Percentiles rank a stretch among this genome's conserved stretches.
Evolutionary conservation across 2,797 vertebrate species (phyloP).

Genomic region (Oreochromis grahami): DNA sequence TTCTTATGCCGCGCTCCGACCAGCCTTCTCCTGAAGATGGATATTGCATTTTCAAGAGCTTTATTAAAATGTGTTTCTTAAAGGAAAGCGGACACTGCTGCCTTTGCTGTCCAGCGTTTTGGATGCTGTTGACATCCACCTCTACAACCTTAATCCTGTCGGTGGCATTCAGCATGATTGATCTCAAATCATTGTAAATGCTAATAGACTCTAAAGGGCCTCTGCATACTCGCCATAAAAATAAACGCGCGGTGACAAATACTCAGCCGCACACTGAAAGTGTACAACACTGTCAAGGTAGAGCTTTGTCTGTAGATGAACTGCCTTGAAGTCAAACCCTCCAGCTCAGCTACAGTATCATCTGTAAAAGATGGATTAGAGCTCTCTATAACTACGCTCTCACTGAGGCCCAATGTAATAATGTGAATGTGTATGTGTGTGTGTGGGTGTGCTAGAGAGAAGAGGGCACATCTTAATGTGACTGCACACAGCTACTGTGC

Average conservation of each 20-base stretch:
- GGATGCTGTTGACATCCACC: conserved; percentile 55
- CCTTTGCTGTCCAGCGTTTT: conserved; percentile 43
- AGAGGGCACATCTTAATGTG: conserved; percentile 17
- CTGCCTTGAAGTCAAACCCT: conserved; percentile 38
- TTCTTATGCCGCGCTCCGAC: not conserved
- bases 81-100: conserved; percentile 30
- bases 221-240: not conserved
- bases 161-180: conserved; percentile 54
- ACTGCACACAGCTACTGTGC: conserved; percentile 13
- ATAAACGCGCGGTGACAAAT: not conserved
- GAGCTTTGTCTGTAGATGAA: conserved; percentile 42
- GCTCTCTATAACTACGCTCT: conserved; percentile 42
- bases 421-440: conserved; percentile 14
- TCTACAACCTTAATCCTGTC: conserved; percentile 50
- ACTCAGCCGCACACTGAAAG: not conserved
- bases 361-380: conserved; percentile 63
- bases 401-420: conserved; percentile 40
- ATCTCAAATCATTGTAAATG: conserved; percentile 51
- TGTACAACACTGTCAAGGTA: not conserved
- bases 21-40: not conserved
- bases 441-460: not conserved
- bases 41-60: not conserved
- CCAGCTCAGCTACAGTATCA: conserved; percentile 51
- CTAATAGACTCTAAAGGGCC: conserved; percentile 33
- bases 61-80: conserved; percentile 23